Conservation (phyloP, 2,113 vertebrate species). For the Carlito syrichta region DNA sequence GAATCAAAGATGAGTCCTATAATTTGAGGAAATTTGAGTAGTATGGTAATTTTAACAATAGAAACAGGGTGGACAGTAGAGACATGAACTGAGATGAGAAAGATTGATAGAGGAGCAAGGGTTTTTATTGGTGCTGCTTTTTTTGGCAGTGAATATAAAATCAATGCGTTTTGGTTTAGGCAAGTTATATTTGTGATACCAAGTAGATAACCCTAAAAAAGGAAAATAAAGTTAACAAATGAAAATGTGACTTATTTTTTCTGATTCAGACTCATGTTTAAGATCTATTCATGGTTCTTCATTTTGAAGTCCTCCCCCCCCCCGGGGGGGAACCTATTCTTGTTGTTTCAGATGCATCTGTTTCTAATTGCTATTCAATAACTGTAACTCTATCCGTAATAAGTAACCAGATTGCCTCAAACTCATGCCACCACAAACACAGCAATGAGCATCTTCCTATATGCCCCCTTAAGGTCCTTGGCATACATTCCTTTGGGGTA, state of each 20-base stretch:
- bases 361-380: neutral
- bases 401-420: neutral
- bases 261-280: neutral
- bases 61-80: neutral
- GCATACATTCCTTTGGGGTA: neutral
- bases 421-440: neutral
- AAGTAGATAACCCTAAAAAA: neutral
- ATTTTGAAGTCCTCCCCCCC: too few species aligned
- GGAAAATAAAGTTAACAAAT: neutral
- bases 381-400: neutral
- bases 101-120: neutral
- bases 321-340: too few species aligned
- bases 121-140: neutral
- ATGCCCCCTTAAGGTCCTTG: neutral
- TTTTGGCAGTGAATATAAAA: neutral
- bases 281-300: neutral
- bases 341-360: neutral
- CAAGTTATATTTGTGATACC: neutral
- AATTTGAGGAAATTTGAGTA: too few species aligned
- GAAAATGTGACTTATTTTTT: neutral
- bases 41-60: too few species aligned
- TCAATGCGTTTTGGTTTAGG: neutral
- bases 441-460: neutral
- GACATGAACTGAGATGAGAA: neutral
- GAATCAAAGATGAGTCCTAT: neutral